Conservation (phyloP, 2,888 invertebrate genomes). For the Conchocele bisecta region DNA sequence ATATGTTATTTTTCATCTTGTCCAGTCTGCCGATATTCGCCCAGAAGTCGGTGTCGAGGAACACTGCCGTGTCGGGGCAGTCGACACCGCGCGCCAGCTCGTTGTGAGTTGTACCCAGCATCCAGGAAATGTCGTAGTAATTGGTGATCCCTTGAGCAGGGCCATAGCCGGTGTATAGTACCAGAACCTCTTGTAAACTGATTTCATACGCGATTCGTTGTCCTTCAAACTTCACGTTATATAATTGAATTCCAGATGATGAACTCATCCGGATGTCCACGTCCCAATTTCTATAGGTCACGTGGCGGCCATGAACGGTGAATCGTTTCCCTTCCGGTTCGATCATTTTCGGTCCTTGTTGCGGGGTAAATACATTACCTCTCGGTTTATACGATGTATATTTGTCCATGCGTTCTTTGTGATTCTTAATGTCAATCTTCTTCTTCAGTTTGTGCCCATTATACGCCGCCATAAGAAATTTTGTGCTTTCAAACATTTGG, state of each 20-base stretch:
- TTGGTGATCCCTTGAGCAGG: constrained; percentile 58
- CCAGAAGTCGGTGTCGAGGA: constrained; percentile 63
- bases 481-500: constrained; percentile 57
- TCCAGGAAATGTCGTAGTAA: constrained; percentile 66
- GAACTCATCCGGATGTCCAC: constrained; percentile 69
- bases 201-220: constrained; percentile 74
- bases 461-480: constrained; percentile 59
- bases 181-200: constrained; percentile 70
- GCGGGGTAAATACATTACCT: constrained; percentile 8
- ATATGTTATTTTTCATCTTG: constrained; percentile 60
- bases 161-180: constrained; percentile 70
- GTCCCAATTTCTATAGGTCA: constrained; percentile 74
- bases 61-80: constrained; percentile 74
- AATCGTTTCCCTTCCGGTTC: constrained; percentile 76
- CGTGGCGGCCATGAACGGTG: constrained; percentile 67
- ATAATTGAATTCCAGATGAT: constrained; percentile 66
- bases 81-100: constrained; percentile 74
- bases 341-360: constrained; percentile 64
- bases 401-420: neutral
- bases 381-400: constrained; percentile 37
- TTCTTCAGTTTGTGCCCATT: constrained; percentile 17
- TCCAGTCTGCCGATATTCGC: constrained; percentile 46
- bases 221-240: constrained; percentile 68
- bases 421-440: constrained; percentile 4
- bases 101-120: constrained; percentile 64